Base-by-base conservation (phyloP, 1,140 invertebrate species). In the Camponotus vicinus region DNA sequence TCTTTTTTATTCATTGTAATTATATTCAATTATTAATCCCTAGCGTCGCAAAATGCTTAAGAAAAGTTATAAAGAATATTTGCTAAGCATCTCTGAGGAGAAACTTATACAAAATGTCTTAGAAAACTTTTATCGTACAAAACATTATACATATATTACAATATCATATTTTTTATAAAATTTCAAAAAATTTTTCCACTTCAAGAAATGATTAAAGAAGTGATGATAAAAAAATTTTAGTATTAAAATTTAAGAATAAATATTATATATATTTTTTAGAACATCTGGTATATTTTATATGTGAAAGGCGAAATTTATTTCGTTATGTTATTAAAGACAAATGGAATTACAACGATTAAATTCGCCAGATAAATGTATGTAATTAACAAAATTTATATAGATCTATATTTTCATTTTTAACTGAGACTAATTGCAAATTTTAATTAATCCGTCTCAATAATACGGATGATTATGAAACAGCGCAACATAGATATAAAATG, bases 341-440 rank as follows among this genome's bases (percentile, higher is more conserved):
- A 49, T n/a, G 1, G 9, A 45, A 3, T 40, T 13, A 3, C 21
- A 40, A 9, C 9, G 40, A 64, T 37, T 11, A 66, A 78, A 32
- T 49, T 66, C 7, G 42, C 13, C n/a, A 55, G 27, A 7, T n/a
- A 15, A 18, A 69, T 55, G 37, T 40, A 69, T 40, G 49, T 52
- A 69, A 57, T 69, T 37, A 69, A 21, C 42, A 13, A 79, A 55
- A 8, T 55, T 52, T 37, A 69, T 37, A 69, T 27, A 27, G 8
- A 69, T 40, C 15, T 18, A 21, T 8, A 42, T 55, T 57, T 55
- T 11, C 4, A 52, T n/a, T 55, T 80, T 9, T 15, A n/a, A 69
- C 2, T 40, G 5, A 57, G 40, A 57, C 21, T 80, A 80, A 69
- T 80, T 69, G 27, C 13, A 57, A 69, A 80, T 64, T 49, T 21